Conservation (phyloP, 2,113 vertebrate genomes). For the Anser brachyrhynchus region DNA sequence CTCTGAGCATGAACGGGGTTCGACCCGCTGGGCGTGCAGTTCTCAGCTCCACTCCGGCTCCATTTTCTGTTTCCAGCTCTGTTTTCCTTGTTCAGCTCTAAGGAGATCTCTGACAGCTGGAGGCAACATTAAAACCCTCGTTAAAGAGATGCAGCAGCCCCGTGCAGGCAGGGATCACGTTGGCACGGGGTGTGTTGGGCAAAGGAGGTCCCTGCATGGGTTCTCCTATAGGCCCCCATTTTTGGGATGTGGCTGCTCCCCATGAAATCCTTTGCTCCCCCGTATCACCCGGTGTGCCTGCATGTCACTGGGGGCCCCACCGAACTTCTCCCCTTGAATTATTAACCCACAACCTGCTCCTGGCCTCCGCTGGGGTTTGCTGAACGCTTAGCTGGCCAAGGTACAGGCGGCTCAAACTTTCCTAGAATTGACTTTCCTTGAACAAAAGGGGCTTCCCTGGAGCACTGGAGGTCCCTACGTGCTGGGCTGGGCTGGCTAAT, state of each 20-base stretch:
- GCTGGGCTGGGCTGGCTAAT: constrained; percentile 45
- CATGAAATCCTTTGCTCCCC: not conserved
- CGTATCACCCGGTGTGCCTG: rapidly evolving
- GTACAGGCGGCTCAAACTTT: constrained; percentile 48
- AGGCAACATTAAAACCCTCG: not conserved
- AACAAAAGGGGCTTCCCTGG: constrained; percentile 33
- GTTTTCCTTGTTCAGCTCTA: not conserved
- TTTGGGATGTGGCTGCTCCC: not conserved
- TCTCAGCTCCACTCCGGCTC: not conserved
- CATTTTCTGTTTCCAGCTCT: not conserved
- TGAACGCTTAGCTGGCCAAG: constrained; percentile 47
- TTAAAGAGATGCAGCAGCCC: not conserved
- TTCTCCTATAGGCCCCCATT: not conserved
- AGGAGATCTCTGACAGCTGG: not conserved
- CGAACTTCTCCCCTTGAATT: constrained; percentile 42
- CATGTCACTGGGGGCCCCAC: rapidly evolving
- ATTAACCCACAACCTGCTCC: constrained; percentile 67
- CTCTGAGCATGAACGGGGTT: rapidly evolving
- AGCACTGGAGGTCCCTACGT: constrained; percentile 15
- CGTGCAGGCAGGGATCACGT: not conserved
- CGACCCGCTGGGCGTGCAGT: not conserved
- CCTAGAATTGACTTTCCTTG: constrained; percentile 58
- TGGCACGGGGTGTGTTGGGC: rapidly evolving
- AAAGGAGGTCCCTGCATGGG: not conserved
- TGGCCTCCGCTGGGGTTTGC: constrained; percentile 42